phyloP scores from a whole-genome alignment of 2,797 vertebrate species.

The Leptoclinus maculatus region DNA sequence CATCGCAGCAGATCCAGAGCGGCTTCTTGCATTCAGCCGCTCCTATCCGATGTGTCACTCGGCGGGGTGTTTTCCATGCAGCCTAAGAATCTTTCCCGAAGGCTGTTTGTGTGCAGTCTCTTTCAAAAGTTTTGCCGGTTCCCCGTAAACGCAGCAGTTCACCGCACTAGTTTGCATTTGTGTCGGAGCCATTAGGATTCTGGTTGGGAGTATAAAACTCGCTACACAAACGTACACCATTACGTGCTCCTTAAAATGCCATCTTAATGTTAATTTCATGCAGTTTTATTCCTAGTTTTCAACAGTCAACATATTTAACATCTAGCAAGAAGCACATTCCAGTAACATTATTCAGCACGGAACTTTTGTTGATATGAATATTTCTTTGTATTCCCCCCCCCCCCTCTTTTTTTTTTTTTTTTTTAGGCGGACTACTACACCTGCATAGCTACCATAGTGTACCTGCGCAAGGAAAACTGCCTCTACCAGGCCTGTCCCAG shows the following conservation, averaged over 20 bases:
- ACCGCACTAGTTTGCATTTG: constrained; percentile 46
- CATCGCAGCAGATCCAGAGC: background rate
- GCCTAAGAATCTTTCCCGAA: constrained; percentile 35
- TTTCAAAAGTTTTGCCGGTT: constrained; percentile 35
- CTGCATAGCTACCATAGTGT: constrained; percentile 91
- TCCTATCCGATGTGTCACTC: constrained; percentile 30
- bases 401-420: background rate
- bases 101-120: constrained; percentile 53
- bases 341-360: background rate
- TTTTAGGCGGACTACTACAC: constrained; percentile 94
- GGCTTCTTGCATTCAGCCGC: constrained; percentile 11
- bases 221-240: constrained; percentile 14
- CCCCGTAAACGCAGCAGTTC: constrained; percentile 24
- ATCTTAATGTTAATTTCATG: constrained; percentile 44
- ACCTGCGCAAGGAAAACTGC: constrained; percentile 95
- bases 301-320: constrained; percentile 20
- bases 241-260: constrained; percentile 34
- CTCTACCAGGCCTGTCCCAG: constrained; percentile 96
- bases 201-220: constrained; percentile 8
- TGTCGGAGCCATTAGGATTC: constrained; percentile 29
- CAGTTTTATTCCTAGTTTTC: constrained; percentile 14
- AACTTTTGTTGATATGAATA: background rate
- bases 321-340: background rate
- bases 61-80: constrained; percentile 22
- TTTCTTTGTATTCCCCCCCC: background rate